Evolutionary conservation across 92 coral and sea anemone genomes (phyloP).

Genomic region (Zoanthus solanderi): DNA sequence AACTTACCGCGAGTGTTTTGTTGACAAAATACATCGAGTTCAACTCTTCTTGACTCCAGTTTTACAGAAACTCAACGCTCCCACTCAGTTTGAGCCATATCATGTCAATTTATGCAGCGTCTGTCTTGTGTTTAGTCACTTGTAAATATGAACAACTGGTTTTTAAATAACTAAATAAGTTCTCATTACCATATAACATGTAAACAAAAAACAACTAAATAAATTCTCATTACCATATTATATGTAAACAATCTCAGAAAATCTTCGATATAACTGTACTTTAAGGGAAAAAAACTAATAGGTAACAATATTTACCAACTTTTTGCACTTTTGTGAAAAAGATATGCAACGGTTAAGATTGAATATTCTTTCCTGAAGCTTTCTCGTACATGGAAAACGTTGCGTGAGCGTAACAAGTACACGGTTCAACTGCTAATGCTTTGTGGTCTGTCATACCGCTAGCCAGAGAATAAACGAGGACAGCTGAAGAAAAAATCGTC

Average conservation of each 20-base stretch:
- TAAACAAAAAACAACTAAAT: slow-evolving; percentile 14
- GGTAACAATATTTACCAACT: no score
- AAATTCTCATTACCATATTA: slow-evolving; percentile 40
- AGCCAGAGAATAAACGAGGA: background rate
- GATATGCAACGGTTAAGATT: background rate
- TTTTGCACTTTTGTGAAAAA: background rate
- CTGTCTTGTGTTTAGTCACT: slow-evolving; percentile 22
- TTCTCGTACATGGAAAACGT: background rate
- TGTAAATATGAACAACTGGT: slow-evolving; percentile 35
- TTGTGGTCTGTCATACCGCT: slow-evolving; percentile 23
- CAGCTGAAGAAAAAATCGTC: background rate
- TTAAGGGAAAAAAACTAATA: background rate
- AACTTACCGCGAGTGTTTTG: slow-evolving; percentile 15
- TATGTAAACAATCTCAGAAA: slow-evolving; percentile 34
- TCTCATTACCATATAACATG: slow-evolving; percentile 40
- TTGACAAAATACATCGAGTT: background rate
- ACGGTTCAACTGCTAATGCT: slow-evolving; percentile 15
- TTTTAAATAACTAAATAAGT: slow-evolving; percentile 1
- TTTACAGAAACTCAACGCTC: slow-evolving; percentile 9
- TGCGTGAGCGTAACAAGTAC: slow-evolving; percentile 11
- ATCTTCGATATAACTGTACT: background rate
- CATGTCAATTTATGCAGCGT: slow-evolving; percentile 42
- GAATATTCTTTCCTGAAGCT: background rate
- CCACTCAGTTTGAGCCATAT: slow-evolving; percentile 20
- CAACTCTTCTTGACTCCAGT: background rate